A percentile compares a stretch with the other conserved stretches of the same genome.
These are phyloP conservation scores for Dendrolimus kikuchii DNA, from an alignment of 1,140 invertebrate genomes.

Conservation along the genomic window DNA sequence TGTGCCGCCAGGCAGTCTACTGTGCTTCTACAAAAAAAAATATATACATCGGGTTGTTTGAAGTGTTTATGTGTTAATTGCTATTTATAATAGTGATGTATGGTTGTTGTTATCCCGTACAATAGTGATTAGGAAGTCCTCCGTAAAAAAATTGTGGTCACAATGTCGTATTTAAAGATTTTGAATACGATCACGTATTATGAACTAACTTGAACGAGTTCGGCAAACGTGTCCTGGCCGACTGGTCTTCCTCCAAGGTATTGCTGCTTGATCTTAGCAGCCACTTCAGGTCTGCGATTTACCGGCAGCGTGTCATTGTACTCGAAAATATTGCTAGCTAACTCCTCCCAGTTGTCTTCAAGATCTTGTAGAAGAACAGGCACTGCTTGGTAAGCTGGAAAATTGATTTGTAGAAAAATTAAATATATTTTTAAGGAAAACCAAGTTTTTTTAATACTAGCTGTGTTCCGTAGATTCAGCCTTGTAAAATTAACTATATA, in stretches of 20 bases:
- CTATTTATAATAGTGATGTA: no score
- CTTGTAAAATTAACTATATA: no score
- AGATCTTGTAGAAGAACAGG: conserved; percentile 63
- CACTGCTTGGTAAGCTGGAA: conserved; percentile 66
- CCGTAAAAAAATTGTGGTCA: no score
- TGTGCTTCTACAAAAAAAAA: no score
- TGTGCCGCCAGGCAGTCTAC: no score
- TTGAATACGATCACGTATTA: neutral
- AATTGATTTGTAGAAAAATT: neutral
- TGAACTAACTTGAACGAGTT: conserved; percentile 47
- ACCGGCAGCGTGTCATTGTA: conserved; percentile 75
- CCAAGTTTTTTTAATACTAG: no score
- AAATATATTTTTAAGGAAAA: neutral
- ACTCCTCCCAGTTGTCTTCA: conserved; percentile 72
- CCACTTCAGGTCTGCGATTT: conserved; percentile 53
- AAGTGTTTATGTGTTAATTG: no score
- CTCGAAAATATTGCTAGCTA: conserved; percentile 74
- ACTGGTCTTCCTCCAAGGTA: conserved; percentile 73
- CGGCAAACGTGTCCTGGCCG: conserved; percentile 47
- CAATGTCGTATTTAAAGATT: neutral
- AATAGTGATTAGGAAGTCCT: no score
- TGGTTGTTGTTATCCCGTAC: no score
- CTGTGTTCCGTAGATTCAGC: no score
- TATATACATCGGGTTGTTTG: no score
- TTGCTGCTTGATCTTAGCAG: conserved; percentile 70